A percentile compares a stretch with the other conserved stretches of the same genome.
Conservation (phyloP, 2,797 vertebrate species). For the Melanotaenia pygmaea region DNA sequence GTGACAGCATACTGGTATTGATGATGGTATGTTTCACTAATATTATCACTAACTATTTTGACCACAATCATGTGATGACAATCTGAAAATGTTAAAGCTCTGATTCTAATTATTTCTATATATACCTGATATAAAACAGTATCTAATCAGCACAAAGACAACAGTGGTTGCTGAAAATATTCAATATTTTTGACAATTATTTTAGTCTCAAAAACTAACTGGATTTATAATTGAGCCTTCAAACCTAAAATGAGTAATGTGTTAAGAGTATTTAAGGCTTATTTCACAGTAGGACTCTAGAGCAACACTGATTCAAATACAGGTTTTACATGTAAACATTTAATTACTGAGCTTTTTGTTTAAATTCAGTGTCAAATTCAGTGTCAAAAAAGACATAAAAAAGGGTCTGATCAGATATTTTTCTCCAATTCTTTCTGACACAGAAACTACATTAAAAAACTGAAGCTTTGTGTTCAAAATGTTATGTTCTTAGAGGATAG, state of each 20-base stretch:
- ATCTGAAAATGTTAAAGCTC: background rate
- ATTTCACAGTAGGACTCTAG: background rate
- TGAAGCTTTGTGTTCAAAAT: too few relatives aligned
- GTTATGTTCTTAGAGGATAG: too few relatives aligned
- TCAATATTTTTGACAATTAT: background rate
- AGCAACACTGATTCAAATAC: background rate
- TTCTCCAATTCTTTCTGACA: too few relatives aligned
- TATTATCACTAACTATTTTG: too few relatives aligned
- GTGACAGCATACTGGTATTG: too few relatives aligned
- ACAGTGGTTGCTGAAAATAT: background rate
- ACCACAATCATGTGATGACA: background rate
- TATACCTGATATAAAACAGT: background rate
- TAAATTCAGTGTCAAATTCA: background rate
- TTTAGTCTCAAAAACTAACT: too few relatives aligned
- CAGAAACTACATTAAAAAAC: too few relatives aligned
- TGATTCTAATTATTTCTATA: background rate
- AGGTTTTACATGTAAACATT: background rate
- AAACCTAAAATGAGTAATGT: background rate
- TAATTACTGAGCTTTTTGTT: background rate
- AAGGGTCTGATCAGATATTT: too few relatives aligned
- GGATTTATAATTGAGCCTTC: background rate
- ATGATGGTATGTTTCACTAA: too few relatives aligned
- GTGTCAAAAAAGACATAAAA: too few relatives aligned
- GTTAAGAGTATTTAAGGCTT: background rate
- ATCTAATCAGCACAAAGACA: background rate